Evolutionary conservation across 2,113 vertebrate genomes (phyloP).

Genomic region (Chionomys nivalis): DNA sequence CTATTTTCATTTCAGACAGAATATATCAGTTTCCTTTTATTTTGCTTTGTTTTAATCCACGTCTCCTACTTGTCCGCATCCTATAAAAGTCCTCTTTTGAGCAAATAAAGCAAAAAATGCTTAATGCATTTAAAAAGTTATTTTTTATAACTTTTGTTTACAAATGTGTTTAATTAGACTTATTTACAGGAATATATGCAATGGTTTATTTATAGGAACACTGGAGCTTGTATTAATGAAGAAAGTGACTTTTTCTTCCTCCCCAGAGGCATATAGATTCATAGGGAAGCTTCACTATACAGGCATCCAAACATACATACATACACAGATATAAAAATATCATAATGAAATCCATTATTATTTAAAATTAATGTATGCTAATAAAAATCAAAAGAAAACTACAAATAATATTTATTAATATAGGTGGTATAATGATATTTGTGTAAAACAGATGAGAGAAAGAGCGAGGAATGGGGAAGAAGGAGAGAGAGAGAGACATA

Average conservation of each 20-base stretch:
- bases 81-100: not conserved
- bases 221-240: not conserved
- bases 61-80: not conserved
- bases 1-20: not conserved
- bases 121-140: not conserved
- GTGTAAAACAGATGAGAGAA: not conserved
- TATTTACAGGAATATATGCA: not conserved
- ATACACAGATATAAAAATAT: not conserved
- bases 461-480: not conserved
- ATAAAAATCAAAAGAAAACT: not conserved
- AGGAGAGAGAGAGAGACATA: not conserved
- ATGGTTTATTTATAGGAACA: not conserved
- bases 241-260: not conserved
- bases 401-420: not conserved
- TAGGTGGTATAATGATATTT: not conserved
- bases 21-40: not conserved
- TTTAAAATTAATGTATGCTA: not conserved
- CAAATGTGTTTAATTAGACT: not conserved
- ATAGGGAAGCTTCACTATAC: not conserved
- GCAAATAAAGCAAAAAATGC: not conserved
- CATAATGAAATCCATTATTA: not conserved
- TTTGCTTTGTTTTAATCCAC: not conserved
- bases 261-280: not conserved
- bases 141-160: not conserved
- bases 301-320: not conserved